Conservation (phyloP, 2,888 invertebrate genomes). For the Aelia acuminata region DNA sequence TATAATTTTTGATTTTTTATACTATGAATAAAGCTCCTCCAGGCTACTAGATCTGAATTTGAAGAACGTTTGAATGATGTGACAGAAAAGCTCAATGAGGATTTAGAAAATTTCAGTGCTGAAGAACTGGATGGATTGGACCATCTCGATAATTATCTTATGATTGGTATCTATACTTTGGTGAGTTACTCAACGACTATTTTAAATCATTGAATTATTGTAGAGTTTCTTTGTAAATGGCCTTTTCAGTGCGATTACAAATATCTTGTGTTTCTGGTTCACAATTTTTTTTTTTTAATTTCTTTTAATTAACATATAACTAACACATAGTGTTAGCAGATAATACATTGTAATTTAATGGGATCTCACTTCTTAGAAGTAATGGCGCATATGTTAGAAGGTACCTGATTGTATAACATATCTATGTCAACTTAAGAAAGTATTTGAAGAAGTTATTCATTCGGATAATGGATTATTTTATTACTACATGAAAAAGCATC, state of each 20-base stretch:
- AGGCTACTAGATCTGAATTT: slow-evolving; percentile 85
- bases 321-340: too few species aligned
- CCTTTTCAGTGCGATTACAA: background rate
- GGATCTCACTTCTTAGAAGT: too few species aligned
- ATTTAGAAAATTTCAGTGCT: slow-evolving; percentile 81
- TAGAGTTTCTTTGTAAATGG: background rate
- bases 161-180: slow-evolving; percentile 81
- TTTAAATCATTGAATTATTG: background rate
- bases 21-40: slow-evolving; percentile 74
- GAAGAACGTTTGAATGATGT: slow-evolving; percentile 83
- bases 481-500: too few species aligned
- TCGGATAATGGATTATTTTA: too few species aligned
- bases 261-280: too few species aligned
- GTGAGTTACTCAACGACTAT: slow-evolving; percentile 63
- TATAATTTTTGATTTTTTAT: background rate
- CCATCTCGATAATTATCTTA: slow-evolving; percentile 85
- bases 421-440: too few species aligned
- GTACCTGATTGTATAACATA: too few species aligned
- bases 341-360: too few species aligned
- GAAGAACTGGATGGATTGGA: slow-evolving; percentile 81
- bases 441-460: too few species aligned
- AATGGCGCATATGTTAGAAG: too few species aligned
- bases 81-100: slow-evolving; percentile 79
- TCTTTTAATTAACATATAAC: too few species aligned
- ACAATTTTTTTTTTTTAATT: too few species aligned